Conservation (phyloP, 1,140 invertebrate species). For the Dendrolimus punctatus region DNA sequence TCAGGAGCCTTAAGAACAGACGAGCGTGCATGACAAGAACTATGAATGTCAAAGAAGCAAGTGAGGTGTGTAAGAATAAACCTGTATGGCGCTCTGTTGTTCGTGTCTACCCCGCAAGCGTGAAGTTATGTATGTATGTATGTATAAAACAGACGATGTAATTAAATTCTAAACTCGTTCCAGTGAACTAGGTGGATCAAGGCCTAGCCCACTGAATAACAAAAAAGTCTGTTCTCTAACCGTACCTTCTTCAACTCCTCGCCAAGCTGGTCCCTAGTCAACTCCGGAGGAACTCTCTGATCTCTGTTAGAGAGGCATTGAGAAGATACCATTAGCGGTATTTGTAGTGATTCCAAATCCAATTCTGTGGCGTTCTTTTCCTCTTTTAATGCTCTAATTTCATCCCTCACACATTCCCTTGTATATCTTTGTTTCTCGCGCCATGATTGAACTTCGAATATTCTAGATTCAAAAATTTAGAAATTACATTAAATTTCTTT, state of each 20-base stretch:
- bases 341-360: constrained; percentile 81
- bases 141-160: too few species aligned
- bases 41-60: too few species aligned
- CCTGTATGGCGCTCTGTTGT: too few species aligned
- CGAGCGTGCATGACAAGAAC: too few species aligned
- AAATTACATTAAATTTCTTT: too few species aligned
- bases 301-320: constrained; percentile 89
- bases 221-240: background rate
- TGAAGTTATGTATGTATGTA: too few species aligned
- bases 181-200: too few species aligned
- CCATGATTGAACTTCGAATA: constrained; percentile 84
- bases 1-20: too few species aligned
- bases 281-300: constrained; percentile 82
- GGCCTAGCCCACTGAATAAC: too few species aligned
- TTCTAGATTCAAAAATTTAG: constrained; percentile 56
- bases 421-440: constrained; percentile 79
- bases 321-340: constrained; percentile 82
- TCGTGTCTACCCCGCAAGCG: too few species aligned
- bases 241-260: constrained; percentile 87
- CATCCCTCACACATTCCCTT: constrained; percentile 78
- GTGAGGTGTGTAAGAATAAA: too few species aligned
- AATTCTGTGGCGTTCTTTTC: constrained; percentile 86
- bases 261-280: constrained; percentile 88
- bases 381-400: constrained; percentile 79
- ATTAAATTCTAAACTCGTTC: too few species aligned